Percentiles rank a stretch among this genome's conserved stretches.
phyloP scores from a whole-genome alignment of 2,113 vertebrate genomes.

The Neodon shergylaensis region DNA sequence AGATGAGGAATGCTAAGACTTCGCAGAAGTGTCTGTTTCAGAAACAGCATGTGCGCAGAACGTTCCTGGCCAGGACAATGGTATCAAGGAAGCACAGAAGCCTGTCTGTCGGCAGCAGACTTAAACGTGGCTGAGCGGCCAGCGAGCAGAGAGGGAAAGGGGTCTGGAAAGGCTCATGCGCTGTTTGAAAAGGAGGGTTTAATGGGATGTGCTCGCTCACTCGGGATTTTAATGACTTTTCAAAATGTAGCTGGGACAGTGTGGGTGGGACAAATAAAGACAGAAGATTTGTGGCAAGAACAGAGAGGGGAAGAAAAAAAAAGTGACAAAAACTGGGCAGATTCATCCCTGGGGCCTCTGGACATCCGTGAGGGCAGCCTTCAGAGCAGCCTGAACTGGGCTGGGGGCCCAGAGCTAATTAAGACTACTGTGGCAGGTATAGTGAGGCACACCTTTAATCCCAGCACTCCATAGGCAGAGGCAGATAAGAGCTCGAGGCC shows the following conservation, averaged over 20 bases:
- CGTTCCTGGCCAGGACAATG: conserved; percentile 11
- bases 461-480: too few relatives aligned
- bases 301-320: conserved; percentile 35
- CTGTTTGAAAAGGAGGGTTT: conserved; percentile 68
- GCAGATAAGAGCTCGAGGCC: not conserved
- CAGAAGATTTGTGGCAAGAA: conserved; percentile 29
- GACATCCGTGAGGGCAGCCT: rapidly evolving
- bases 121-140: not conserved
- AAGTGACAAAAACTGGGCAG: not conserved
- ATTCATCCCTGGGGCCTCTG: not conserved
- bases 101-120: conserved; percentile 34
- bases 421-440: not conserved
- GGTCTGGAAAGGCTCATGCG: conserved; percentile 47
- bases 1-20: conserved; percentile 40
- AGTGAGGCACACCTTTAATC: not conserved
- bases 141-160: not conserved
- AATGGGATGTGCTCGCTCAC: conserved; percentile 38
- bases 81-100: not conserved
- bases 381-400: too few relatives aligned
- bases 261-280: not conserved
- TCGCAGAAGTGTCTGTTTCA: conserved; percentile 21
- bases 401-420: not conserved
- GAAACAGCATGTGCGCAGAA: not conserved
- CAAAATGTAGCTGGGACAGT: not conserved
- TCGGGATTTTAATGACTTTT: conserved; percentile 58